A percentile compares a stretch with the other conserved stretches of the same genome.
phyloP scores from a whole-genome alignment of 2,797 vertebrate species.

The Iguana delicatissima region DNA sequence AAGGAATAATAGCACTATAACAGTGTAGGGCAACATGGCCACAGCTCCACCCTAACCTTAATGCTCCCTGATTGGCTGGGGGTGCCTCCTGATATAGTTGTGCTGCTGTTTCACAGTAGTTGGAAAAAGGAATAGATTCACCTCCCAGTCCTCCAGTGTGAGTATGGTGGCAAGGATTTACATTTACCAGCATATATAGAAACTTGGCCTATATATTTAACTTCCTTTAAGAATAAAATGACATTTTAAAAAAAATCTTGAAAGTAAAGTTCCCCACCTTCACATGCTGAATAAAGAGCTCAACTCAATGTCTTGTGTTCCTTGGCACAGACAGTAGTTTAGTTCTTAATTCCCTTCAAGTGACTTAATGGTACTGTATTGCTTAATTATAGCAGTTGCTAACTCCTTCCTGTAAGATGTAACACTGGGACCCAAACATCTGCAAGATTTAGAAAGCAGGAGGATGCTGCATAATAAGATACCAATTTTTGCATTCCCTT shows the following conservation, averaged over 20 bases:
- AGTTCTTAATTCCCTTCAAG: slow-evolving; percentile 83
- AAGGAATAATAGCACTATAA: too few species aligned
- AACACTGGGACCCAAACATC: slow-evolving; percentile 83
- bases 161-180: too few species aligned
- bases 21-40: too few species aligned
- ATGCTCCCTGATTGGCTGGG: too few species aligned
- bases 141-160: too few species aligned
- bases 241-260: slow-evolving; percentile 59
- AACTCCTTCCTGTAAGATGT: slow-evolving; percentile 78
- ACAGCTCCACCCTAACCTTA: too few species aligned
- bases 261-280: slow-evolving; percentile 73
- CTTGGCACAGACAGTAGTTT: slow-evolving; percentile 80
- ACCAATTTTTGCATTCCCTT: slow-evolving; percentile 77
- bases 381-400: slow-evolving; percentile 85
- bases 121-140: too few species aligned
- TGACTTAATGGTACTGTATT: slow-evolving; percentile 82
- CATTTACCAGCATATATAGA: neutral
- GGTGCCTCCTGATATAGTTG: too few species aligned
- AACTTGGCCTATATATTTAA: neutral
- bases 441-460: slow-evolving; percentile 77
- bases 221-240: slow-evolving; percentile 21
- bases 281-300: slow-evolving; percentile 78
- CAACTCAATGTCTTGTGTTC: slow-evolving; percentile 80
- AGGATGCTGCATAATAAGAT: slow-evolving; percentile 77
- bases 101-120: too few species aligned